Conservation (phyloP, 1,140 invertebrate species). For the Hylaeus volcanicus region DNA sequence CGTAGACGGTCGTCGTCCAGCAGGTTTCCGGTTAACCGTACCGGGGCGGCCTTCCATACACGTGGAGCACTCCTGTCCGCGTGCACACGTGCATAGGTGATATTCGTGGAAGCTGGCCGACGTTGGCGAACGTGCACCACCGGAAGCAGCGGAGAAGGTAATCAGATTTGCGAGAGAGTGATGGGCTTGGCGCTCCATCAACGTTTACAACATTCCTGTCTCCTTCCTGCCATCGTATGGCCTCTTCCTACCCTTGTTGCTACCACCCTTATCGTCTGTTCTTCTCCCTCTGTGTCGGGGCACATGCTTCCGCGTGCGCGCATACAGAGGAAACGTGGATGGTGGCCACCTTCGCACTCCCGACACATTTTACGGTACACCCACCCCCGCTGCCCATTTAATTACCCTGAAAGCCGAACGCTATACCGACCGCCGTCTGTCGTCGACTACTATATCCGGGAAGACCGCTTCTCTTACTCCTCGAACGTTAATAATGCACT, state of each 20-base stretch:
- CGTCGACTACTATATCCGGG: neutral
- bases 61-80: neutral
- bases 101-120: conserved; percentile 5
- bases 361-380: conserved; percentile 22
- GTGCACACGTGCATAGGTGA: neutral
- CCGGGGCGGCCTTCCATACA: neutral
- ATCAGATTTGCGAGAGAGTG: conserved; percentile 63
- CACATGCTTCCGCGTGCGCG: neutral
- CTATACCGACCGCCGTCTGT: neutral
- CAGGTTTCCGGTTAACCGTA: conserved; percentile 32
- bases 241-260: neutral
- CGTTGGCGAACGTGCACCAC: conserved; percentile 32
- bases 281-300: neutral
- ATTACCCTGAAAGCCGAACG: conserved; percentile 57
- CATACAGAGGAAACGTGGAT: neutral
- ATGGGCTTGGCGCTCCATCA: conserved; percentile 56
- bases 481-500: conserved; percentile 52
- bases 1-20: conserved; percentile 30
- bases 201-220: conserved; percentile 48
- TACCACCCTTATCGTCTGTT: neutral
- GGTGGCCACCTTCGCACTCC: conserved; percentile 20
- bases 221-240: conserved; percentile 3
- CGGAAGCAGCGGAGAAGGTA: conserved; percentile 31
- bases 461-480: neutral
- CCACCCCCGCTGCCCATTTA: conserved; percentile 41